These are phyloP conservation scores for Magallana nippona DNA, from an alignment of 2,888 invertebrate species.

Conservation along the genomic window DNA sequence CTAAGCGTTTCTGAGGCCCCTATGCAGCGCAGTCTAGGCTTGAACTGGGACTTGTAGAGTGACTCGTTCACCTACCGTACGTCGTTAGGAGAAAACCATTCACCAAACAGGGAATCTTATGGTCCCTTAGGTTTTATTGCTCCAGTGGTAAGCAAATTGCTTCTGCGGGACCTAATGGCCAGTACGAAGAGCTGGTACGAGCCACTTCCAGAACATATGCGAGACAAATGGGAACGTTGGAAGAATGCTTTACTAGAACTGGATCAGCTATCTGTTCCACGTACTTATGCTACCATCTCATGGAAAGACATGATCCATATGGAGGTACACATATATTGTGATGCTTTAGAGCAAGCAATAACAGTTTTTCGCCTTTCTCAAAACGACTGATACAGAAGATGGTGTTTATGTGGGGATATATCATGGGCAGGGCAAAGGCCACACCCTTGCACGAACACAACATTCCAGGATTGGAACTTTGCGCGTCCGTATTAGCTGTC, in stretches of 20 bases:
- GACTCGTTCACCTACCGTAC: conserved; percentile 53
- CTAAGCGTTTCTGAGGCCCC: conserved; percentile 48
- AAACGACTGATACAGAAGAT: conserved; percentile 18
- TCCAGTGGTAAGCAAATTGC: conserved; percentile 53
- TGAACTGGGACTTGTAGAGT: conserved; percentile 52
- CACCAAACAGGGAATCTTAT: conserved; percentile 54
- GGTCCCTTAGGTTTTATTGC: conserved; percentile 58
- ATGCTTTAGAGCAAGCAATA: conserved; percentile 52
- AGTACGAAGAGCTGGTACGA: conserved; percentile 54
- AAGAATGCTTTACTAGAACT: conserved; percentile 47
- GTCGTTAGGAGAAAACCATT: conserved; percentile 46
- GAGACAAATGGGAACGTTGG: conserved; percentile 50
- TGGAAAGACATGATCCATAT: not conserved
- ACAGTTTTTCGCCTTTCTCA: conserved; percentile 50
- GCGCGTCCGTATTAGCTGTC: conserved; percentile 55
- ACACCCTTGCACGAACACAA: conserved; percentile 50
- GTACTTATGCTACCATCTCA: conserved; percentile 36
- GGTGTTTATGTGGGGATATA: conserved; percentile 1
- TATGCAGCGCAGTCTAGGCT: conserved; percentile 49
- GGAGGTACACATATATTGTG: conserved; percentile 50
- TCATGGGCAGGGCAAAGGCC: not conserved
- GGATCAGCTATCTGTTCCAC: conserved; percentile 46
- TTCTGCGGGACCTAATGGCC: conserved; percentile 49
- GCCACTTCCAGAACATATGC: conserved; percentile 46
- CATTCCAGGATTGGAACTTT: conserved; percentile 59